Conservation (phyloP, 1,140 invertebrate species). For the Pygmarrhopalites habei region DNA sequence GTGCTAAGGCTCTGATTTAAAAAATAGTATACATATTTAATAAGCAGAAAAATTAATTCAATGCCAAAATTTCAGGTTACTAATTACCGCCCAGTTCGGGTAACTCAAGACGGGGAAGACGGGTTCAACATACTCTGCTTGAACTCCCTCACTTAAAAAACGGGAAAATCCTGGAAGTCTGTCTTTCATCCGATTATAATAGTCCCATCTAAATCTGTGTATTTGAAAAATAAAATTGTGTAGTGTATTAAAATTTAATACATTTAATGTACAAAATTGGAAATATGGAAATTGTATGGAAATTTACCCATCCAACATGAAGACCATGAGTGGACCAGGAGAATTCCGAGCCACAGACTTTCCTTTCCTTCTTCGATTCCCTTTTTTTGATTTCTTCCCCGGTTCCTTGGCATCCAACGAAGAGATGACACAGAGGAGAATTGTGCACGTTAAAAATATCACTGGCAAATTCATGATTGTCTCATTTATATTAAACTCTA, state of each 20-base stretch:
- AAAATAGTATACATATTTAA: too few relatives aligned
- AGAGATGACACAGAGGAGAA: too few relatives aligned
- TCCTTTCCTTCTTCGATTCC: not conserved
- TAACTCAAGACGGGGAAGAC: constrained; percentile 41
- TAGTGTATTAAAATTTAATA: not conserved
- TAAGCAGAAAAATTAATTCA: too few relatives aligned
- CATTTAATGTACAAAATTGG: not conserved
- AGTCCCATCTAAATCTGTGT: constrained; percentile 43
- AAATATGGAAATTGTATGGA: not conserved
- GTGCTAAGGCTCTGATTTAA: too few relatives aligned
- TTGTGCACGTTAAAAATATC: too few relatives aligned
- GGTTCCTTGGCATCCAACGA: too few relatives aligned
- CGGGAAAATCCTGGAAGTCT: constrained; percentile 37
- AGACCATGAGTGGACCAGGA: not conserved
- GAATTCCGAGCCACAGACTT: not conserved
- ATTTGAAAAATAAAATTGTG: not conserved
- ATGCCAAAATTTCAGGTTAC: too few relatives aligned
- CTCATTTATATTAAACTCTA: too few relatives aligned
- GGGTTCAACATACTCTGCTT: constrained; percentile 41
- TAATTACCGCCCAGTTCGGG: constrained; percentile 41
- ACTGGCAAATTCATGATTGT: too few relatives aligned
- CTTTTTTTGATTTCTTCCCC: not conserved
- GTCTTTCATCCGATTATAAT: constrained; percentile 39
- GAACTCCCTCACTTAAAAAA: constrained; percentile 41
- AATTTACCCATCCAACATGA: constrained; percentile 3